Percentiles rank a stretch among this genome's conserved stretches.
These are phyloP conservation scores for Columba livia DNA, from an alignment of 2,113 vertebrate species.

Conservation along the genomic window DNA sequence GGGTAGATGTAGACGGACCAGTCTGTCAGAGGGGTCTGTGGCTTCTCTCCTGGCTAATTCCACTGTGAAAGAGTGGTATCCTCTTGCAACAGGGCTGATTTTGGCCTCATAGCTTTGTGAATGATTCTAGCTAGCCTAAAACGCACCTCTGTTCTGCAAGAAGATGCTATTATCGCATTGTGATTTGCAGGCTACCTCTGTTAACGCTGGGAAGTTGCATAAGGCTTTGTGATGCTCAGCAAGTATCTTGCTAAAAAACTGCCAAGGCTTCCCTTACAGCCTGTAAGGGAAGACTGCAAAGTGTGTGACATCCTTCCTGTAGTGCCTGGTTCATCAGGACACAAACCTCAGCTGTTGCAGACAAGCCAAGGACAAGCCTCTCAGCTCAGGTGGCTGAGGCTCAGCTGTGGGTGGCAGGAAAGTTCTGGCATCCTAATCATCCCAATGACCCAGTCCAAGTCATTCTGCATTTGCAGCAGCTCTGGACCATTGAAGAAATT, in stretches of 20 bases:
- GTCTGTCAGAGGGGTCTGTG: neutral
- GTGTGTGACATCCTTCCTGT: neutral
- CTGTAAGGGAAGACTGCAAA: neutral
- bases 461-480: neutral
- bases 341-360: neutral
- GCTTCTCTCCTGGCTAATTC: neutral
- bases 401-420: neutral
- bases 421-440: neutral
- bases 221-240: neutral
- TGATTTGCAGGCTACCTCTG: neutral
- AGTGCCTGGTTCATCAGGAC: neutral
- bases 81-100: neutral
- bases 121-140: neutral
- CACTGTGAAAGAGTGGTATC: neutral
- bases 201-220: neutral
- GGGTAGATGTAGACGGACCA: neutral
- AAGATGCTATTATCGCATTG: neutral
- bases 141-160: neutral
- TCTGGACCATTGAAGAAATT: neutral
- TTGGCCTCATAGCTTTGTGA: neutral
- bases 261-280: neutral
- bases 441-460: neutral
- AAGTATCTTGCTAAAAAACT: neutral
- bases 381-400: neutral
- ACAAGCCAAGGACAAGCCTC: neutral